Evolutionary conservation across 2,888 invertebrate species (phyloP), one percentile per base, ranked within the genome.

Genomic region (Gastracanthus pulcherrimus): DNA sequence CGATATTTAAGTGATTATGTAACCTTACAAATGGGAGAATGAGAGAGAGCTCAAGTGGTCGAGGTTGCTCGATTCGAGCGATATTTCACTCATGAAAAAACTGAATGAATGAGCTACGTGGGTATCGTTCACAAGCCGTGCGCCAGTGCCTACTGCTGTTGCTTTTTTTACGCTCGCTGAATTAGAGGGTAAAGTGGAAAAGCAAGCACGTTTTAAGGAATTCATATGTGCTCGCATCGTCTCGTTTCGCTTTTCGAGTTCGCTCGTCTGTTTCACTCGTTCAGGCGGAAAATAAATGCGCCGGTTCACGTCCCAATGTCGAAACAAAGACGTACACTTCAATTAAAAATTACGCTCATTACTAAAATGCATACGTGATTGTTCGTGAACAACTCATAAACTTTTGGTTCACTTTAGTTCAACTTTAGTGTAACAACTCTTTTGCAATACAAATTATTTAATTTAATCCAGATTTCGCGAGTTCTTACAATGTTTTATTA

Each of bases 131-230:
- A n/a, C 45, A 45, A 45, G 45, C 45, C n/a, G 16, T 3, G 45
- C 45, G n/a, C 16, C 45, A 38, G 41, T 16, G 13, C 1, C 41
- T 11, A 26, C 23, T 13, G 9, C 0, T 45, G 11, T 16, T 26
- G 16, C 23, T 71, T 72, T 72, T n/a, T 75, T 51, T 36, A 51
- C 51, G 51, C 48, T 51, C 34, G 41, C 26, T 75, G 48, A 51
- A 62, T 62, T 51, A 62, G 23, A 16, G 38, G 38, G 9, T 19
- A 31, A 45, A 45, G 29, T 23, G 26, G 70, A 31, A 19, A 34
- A 16, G 41, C 6, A 58, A 29, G 38, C 36, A 3, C 16, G 36
- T 58, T 72, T 72, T 31, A 60, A 41, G 31, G 41, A 19, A 13
- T 29, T 29, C 58, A 3, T 4, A 19, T 19, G 4, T 7, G 19